Evolutionary conservation across 2,888 invertebrate genomes (phyloP).

Genomic region (Pedicia rivosa): DNA sequence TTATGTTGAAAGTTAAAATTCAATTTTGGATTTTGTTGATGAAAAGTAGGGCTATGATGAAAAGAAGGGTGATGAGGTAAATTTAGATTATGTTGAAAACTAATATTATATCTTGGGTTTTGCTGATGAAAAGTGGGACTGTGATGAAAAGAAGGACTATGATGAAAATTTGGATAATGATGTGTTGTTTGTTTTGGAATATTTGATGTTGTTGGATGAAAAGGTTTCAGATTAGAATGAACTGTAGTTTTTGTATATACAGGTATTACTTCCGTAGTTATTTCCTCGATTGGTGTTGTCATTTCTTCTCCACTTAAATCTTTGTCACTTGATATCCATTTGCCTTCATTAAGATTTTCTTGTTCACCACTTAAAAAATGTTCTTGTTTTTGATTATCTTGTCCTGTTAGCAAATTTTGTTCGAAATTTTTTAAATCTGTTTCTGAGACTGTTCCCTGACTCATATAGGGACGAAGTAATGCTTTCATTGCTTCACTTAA

Average conservation of each 20-base stretch:
- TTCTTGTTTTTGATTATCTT: constrained; percentile 13
- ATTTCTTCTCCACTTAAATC: neutral
- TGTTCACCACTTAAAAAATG: no score
- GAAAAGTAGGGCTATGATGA: no score
- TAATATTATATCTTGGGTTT: neutral
- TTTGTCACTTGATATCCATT: no score
- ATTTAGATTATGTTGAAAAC: no score
- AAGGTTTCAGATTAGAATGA: neutral
- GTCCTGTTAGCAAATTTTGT: constrained; percentile 16
- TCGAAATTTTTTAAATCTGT: constrained; percentile 18
- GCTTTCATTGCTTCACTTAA: constrained; percentile 23
- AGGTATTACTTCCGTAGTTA: no score
- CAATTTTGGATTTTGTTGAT: neutral
- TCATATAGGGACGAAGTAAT: constrained; percentile 23
- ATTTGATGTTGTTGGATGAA: no score
- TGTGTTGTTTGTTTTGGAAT: no score
- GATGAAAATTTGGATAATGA: no score
- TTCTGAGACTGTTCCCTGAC: constrained; percentile 21
- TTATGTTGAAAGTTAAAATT: no score
- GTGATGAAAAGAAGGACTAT: no score
- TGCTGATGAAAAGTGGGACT: neutral
- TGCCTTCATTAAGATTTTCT: neutral
- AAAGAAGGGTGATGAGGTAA: no score
- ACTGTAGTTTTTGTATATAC: neutral
- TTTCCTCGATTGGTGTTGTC: neutral